Conservation (phyloP, 2,888 invertebrate species). For the Xestia c-nigrum region DNA sequence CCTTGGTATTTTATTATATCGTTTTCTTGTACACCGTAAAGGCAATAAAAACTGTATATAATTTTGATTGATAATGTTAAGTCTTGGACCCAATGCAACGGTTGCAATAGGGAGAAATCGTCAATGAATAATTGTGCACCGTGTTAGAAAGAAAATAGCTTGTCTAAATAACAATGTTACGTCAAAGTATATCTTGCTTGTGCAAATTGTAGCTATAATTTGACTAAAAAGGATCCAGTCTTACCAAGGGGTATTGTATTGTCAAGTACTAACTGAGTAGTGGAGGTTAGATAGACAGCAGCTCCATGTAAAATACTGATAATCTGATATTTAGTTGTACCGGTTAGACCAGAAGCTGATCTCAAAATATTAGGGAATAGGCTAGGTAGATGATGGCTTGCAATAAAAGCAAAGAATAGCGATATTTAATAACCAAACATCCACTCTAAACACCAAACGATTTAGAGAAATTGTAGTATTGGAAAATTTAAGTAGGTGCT, state of each 20-base stretch:
- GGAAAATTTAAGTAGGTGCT: conserved; percentile 15
- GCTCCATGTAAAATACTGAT: too few species aligned
- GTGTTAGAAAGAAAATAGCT: too few species aligned
- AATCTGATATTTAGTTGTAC: too few species aligned
- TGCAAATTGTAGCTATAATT: background rate
- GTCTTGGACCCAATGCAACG: too few species aligned
- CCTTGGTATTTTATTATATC: background rate
- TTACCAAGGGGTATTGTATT: too few species aligned
- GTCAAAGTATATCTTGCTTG: background rate
- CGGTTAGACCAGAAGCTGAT: too few species aligned
- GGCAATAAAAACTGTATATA: background rate
- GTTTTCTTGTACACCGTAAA: background rate
- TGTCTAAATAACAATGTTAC: background rate
- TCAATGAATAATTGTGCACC: too few species aligned
- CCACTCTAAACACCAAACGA: background rate
- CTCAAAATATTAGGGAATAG: background rate
- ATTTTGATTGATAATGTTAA: background rate
- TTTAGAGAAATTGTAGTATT: conserved; percentile 18
- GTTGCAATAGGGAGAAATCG: too few species aligned
- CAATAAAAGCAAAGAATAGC: background rate
- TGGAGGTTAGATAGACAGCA: too few species aligned
- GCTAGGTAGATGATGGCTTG: too few species aligned
- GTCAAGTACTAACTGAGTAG: too few species aligned
- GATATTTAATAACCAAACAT: background rate
- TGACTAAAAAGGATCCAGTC: background rate